phyloP scores from a whole-genome alignment of 2,888 invertebrate species.

The Autographa gamma region DNA sequence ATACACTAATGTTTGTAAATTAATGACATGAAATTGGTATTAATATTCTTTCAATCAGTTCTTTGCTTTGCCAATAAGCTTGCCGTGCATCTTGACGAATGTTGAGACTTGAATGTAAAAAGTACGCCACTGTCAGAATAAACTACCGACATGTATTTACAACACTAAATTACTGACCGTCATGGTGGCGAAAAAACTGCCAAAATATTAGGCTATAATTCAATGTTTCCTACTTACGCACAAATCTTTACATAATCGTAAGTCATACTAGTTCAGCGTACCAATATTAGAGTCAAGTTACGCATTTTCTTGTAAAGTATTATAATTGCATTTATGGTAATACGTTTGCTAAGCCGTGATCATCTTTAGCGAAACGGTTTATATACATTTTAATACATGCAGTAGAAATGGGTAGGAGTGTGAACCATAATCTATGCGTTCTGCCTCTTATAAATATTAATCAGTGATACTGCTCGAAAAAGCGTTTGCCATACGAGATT shows the following conservation, averaged over 20 bases:
- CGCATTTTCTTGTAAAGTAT: slow-evolving; percentile 32
- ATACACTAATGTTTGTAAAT: slow-evolving; percentile 39
- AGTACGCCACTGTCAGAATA: slow-evolving; percentile 24
- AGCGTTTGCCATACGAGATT: slow-evolving; percentile 4
- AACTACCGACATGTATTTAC: slow-evolving; percentile 15
- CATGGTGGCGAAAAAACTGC: slow-evolving; percentile 14
- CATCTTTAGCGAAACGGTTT: slow-evolving; percentile 19
- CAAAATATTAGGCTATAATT: slow-evolving; percentile 34
- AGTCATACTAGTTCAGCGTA: slow-evolving; percentile 44
- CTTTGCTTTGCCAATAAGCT: slow-evolving; percentile 55
- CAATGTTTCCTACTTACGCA: slow-evolving; percentile 49
- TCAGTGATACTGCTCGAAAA: background rate
- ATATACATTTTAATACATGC: slow-evolving; percentile 7
- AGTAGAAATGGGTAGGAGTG: background rate
- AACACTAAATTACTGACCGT: slow-evolving; percentile 14
- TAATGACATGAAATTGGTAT: slow-evolving; percentile 41
- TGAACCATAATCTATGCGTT: background rate
- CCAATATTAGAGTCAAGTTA: slow-evolving; percentile 21
- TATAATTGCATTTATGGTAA: slow-evolving; percentile 38
- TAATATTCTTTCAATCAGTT: slow-evolving; percentile 35
- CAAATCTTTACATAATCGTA: slow-evolving; percentile 43
- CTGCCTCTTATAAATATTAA: background rate
- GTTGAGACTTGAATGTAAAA: slow-evolving; percentile 16
- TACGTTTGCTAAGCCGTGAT: slow-evolving; percentile 11
- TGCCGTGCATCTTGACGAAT: slow-evolving; percentile 46